These are phyloP conservation scores for Globodera rostochiensis DNA, from an alignment of 1,140 invertebrate genomes.

Conservation along the genomic window DNA sequence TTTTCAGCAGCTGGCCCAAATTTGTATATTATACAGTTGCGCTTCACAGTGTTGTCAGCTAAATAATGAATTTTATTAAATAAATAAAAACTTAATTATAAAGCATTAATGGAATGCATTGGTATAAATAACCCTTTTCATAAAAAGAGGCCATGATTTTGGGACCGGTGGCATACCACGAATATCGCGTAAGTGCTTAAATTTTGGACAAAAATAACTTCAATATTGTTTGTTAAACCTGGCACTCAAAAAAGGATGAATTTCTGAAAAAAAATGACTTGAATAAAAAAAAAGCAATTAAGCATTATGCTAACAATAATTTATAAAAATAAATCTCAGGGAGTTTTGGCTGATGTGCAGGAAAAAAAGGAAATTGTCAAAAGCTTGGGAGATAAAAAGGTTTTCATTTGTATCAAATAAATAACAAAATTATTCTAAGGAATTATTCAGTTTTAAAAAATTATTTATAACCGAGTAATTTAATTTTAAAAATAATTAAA, in stretches of 20 bases:
- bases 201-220: background rate
- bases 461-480: slow-evolving; percentile 71
- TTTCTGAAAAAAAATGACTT: no score
- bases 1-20: background rate
- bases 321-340: slow-evolving; percentile 35
- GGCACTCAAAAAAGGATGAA: no score
- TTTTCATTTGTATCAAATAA: background rate
- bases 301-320: no score
- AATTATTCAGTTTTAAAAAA: slow-evolving; percentile 63
- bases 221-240: no score
- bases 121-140: slow-evolving; percentile 37
- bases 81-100: background rate
- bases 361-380: slow-evolving; percentile 67
- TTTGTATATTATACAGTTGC: no score
- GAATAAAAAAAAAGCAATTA: no score
- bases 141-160: slow-evolving; percentile 68
- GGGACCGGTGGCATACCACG: slow-evolving; percentile 68
- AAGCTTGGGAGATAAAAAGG: slow-evolving; percentile 65
- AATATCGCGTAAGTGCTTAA: slow-evolving; percentile 57
- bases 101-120: no score
- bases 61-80: no score
- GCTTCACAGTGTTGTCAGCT: no score
- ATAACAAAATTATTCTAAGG: no score
- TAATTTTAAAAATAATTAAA: no score
- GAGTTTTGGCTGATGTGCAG: slow-evolving; percentile 67